Base-by-base conservation (phyloP, 2,888 invertebrate genomes). In the Cacoxenus indagator region DNA sequence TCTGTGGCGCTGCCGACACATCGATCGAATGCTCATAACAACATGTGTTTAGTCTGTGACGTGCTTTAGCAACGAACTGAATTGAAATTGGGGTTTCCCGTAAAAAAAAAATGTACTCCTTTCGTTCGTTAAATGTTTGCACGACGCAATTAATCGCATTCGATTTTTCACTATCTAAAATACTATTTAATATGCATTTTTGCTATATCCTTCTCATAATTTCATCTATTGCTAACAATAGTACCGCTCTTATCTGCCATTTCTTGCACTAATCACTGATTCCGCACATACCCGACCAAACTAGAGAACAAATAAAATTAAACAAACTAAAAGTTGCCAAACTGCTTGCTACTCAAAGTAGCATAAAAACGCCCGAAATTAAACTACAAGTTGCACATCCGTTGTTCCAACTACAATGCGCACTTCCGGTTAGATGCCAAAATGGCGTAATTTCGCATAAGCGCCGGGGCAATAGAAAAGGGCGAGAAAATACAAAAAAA, bases 401-500 rank as follows among this genome's bases (percentile, higher is more conserved):
- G 5, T 22, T 43, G 17, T 43, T 19, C 17, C 9, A 8, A 22
- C 22, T n/a, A 43, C 14, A n/a, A n/a, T 43, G 45, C n/a, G n/a
- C 45, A 43, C 11, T 51, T 19, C 51, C 22, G 51, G 19, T 51
- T 51, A 19, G 8, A 51, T 9, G 22, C 8, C 4, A 51, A 51
- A 51, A 51, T 51, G 51, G 51, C 22, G 51, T 51, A 9, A 51
- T 51, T 19, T 6, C 19, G 51, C 51, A 9, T 51, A 51, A 19
- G 22, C 8, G 51, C 51, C 17, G 43, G 11, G 43, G 4, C 22
- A 45, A 62, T n/a, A 62, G 45, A 4, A 55, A 9, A 59, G n/a
- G 65, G 61, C 67, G 51, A 64, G 26, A 57, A 67, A 62, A 62
- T 57, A 51, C 27, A 31, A 27, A 27, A 14, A 57, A 57, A 57